Evolutionary conservation across 2,113 vertebrate genomes (phyloP).

Genomic region (Centropristis striata): DNA sequence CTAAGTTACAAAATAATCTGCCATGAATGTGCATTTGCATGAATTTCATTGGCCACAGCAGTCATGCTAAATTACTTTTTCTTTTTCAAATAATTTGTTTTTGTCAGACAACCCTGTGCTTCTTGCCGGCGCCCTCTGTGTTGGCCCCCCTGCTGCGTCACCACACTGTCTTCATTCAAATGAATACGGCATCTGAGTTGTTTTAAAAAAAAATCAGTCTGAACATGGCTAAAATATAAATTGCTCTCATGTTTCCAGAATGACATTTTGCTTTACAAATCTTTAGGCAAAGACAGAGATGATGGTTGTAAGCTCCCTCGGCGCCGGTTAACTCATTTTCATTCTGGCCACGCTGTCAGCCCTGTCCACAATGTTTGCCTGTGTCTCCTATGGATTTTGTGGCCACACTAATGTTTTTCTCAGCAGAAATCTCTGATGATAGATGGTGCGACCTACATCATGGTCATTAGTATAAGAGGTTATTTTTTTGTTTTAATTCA

Average conservation of each 20-base stretch:
- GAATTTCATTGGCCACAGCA: not conserved
- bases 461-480: not conserved
- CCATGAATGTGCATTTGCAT: not conserved
- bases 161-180: not conserved
- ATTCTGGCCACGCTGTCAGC: conserved; percentile 24
- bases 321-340: conserved; percentile 41
- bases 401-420: conserved; percentile 43
- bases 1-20: not conserved
- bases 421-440: conserved; percentile 33
- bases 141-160: not conserved
- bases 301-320: conserved; percentile 7
- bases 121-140: not conserved
- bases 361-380: conserved; percentile 19
- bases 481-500: conserved; percentile 40
- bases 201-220: not conserved
- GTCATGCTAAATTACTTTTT: too few species aligned
- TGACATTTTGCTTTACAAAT: conserved; percentile 26
- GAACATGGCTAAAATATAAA: not conserved
- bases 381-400: conserved; percentile 22
- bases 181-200: not conserved
- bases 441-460: conserved; percentile 15
- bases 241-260: conserved; percentile 1
- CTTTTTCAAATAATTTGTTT: not conserved
- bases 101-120: not conserved
- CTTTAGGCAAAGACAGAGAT: conserved; percentile 13